Evolutionary conservation across 2,113 vertebrate species (phyloP).

Genomic region (Carollia perspicillata): DNA sequence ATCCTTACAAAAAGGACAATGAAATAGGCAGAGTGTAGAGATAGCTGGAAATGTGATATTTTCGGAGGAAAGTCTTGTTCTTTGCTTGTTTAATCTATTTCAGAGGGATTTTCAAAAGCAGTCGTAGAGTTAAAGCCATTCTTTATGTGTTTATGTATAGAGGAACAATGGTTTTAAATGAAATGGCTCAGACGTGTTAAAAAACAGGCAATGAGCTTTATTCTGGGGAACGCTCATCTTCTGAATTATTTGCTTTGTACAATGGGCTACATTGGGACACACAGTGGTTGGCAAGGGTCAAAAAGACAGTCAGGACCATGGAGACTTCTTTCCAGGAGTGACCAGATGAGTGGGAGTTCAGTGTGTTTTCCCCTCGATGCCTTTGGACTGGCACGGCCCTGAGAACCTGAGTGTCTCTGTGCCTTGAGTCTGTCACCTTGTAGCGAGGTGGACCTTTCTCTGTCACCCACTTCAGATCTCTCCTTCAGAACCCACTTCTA

Average conservation of each 20-base stretch:
- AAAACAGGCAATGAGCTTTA: not conserved
- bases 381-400: not conserved
- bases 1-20: not conserved
- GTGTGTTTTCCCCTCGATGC: not conserved
- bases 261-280: not conserved
- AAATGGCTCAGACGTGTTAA: not conserved
- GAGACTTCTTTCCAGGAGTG: not conserved
- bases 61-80: not conserved
- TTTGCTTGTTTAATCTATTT: not conserved
- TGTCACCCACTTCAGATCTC: not conserved
- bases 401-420: not conserved
- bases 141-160: not conserved
- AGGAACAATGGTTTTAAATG: not conserved
- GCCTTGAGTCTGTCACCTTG: not conserved
- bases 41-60: conserved; percentile 5
- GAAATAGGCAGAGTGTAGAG: not conserved
- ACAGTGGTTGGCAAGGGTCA: not conserved
- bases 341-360: not conserved
- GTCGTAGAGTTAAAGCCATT: not conserved
- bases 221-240: not conserved
- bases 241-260: not conserved
- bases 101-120: not conserved
- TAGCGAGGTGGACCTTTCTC: not conserved
- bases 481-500: not conserved
- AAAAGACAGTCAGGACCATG: not conserved